These are phyloP conservation scores for Alectoris magna DNA, from an alignment of 2,797 vertebrate species.

Conservation along the genomic window DNA sequence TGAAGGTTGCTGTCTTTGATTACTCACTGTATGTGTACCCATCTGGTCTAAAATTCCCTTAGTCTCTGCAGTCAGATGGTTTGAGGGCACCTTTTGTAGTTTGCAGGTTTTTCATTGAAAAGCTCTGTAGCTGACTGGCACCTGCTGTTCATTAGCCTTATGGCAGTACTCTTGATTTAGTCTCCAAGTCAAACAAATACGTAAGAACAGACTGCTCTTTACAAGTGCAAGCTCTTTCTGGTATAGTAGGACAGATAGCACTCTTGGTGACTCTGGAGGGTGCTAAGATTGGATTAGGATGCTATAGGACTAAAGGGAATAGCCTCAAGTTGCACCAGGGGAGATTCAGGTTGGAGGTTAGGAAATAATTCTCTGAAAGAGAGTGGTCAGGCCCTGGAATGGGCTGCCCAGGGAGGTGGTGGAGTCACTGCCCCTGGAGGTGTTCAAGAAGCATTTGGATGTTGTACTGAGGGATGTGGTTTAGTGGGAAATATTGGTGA, in stretches of 20 bases:
- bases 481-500: too few relatives aligned
- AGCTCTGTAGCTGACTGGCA: background rate
- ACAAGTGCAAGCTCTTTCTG: background rate
- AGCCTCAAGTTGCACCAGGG: too few relatives aligned
- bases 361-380: too few relatives aligned
- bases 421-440: too few relatives aligned
- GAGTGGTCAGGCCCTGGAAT: too few relatives aligned
- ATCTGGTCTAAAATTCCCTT: constrained; percentile 1
- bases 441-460: too few relatives aligned
- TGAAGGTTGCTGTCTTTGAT: background rate
- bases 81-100: background rate
- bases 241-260: background rate
- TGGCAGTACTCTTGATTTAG: background rate
- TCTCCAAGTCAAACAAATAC: background rate
- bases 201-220: background rate
- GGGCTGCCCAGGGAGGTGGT: too few relatives aligned
- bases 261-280: fast-evolving
- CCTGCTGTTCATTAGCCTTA: background rate
- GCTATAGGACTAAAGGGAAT: too few relatives aligned
- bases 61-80: background rate
- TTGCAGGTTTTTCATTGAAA: background rate
- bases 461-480: too few relatives aligned
- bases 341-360: too few relatives aligned
- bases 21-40: background rate
- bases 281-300: too few relatives aligned